Evolutionary conservation across 1,140 invertebrate species (phyloP), one percentile per base, ranked within the genome.

Genomic region (Pissodes strobi): DNA sequence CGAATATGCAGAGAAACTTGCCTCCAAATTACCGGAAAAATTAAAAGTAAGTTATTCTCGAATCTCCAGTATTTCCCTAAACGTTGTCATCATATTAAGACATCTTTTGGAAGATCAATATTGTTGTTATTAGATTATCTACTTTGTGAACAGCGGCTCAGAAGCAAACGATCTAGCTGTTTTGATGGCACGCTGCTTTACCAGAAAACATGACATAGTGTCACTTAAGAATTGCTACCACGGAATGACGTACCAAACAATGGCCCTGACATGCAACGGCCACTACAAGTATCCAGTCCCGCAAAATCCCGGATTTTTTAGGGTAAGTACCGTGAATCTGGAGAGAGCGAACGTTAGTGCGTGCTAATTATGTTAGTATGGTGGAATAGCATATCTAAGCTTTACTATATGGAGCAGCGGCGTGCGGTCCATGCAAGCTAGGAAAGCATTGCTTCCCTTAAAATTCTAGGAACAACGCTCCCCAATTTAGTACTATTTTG

Each of bases 141-240:
- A 97, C 78, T 88, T 98, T 71, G 90, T 94, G 0, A 99, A 99
- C 75, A 97, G 94, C 76, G 96, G 97, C 0, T 95, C 94, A 5
- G 97, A 99, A 82, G 96, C 97, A 0, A 99, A 98, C 78, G 97
- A 99, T 77, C 79, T 99, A 34, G 96, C 96, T 0, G 83, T 95
- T 60, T 73, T 95, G 10, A 84, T 99, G 79, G 91, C 95, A 0
- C 83, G 94, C 68, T 73, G 92, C 0, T 86, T 94, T 74, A 97
- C 95, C 0, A 87, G 88, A 2, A 87, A 91, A 63, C 88, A 87
- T 72, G 93, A 98, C 69, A 84, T 97, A 3, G 79, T 99, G 15
- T 91, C 93, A 0, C 80, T 98, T 8, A 87, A 90, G 71, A 95
- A 94, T 79, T 83, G 84, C 37, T 98, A 96, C 76, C 94, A 98